Evolutionary conservation across 1,140 invertebrate genomes (phyloP).

Genomic region (Homalodisca vitripennis): DNA sequence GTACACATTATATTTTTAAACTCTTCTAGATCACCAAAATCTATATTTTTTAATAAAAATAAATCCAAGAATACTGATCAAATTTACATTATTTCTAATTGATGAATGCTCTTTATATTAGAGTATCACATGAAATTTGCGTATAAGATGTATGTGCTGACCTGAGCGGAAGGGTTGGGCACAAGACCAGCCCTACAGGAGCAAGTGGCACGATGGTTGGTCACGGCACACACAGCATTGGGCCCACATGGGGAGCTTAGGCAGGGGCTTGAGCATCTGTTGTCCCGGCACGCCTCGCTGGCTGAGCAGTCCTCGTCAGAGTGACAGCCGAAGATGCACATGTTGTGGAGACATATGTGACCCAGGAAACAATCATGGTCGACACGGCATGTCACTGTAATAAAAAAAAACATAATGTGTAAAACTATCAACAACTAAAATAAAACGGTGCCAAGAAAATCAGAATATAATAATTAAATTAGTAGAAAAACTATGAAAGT

Average conservation of each 20-base stretch:
- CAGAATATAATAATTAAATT: too few relatives aligned
- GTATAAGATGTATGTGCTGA: not conserved
- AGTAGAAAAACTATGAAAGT: too few relatives aligned
- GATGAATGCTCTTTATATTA: too few relatives aligned
- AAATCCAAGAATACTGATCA: too few relatives aligned
- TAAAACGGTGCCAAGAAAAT: too few relatives aligned
- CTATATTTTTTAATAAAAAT: too few relatives aligned
- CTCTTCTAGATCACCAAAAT: too few relatives aligned
- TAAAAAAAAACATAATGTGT: too few relatives aligned
- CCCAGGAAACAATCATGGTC: conserved; percentile 91
- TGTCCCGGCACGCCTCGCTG: conserved; percentile 74
- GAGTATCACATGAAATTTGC: not conserved
- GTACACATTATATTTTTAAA: too few relatives aligned
- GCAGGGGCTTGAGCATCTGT: conserved; percentile 80
- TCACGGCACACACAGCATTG: conserved; percentile 76
- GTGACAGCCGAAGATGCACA: conserved; percentile 82
- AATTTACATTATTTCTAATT: too few relatives aligned
- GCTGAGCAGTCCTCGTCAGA: conserved; percentile 83
- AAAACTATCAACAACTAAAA: too few relatives aligned
- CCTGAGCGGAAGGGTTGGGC: conserved; percentile 75
- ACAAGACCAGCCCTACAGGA: conserved; percentile 75
- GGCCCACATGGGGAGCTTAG: conserved; percentile 73
- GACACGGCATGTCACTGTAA: conserved; percentile 77
- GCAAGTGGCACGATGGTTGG: conserved; percentile 79
- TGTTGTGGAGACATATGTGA: conserved; percentile 82